phyloP scores from a whole-genome alignment of 1,140 invertebrate genomes.

The Drosophila paulistorum region DNA sequence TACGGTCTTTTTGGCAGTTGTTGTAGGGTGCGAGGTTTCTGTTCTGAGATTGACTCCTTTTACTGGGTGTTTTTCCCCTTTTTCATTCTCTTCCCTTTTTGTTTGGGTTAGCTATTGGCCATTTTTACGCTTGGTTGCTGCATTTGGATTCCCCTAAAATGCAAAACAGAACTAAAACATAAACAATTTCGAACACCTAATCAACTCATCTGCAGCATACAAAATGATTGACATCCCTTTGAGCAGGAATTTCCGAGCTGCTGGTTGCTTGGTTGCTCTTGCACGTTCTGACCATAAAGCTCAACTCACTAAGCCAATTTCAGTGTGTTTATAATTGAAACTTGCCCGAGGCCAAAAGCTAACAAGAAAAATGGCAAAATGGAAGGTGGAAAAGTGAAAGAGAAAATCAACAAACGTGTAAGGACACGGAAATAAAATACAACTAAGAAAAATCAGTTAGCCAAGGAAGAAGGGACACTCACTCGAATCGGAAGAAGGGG shows the following conservation, averaged over 20 bases:
- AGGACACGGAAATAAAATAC: constrained; percentile 20
- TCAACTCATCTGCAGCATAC: constrained; percentile 13
- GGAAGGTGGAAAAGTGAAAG: background rate
- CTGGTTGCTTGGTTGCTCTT: background rate
- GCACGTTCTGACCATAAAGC: constrained; percentile 37
- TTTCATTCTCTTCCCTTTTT: background rate
- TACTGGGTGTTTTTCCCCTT: background rate
- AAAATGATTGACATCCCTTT: constrained; percentile 13
- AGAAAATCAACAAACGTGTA: background rate
- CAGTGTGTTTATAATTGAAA: constrained; percentile 55
- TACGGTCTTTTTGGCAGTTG: constrained; percentile 20
- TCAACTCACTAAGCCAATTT: constrained; percentile 46
- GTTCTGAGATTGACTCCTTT: constrained; percentile 1
- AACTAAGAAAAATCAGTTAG: constrained; percentile 18
- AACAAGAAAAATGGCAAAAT: constrained; percentile 3
- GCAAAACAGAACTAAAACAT: constrained; percentile 4
- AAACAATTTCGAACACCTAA: constrained; percentile 13
- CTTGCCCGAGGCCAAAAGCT: constrained; percentile 24
- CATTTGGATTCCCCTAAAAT: background rate
- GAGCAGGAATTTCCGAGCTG: constrained; percentile 34
- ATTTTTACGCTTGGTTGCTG: constrained; percentile 4
- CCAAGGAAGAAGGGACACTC: background rate
- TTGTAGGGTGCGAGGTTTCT: background rate
- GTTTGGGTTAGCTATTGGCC: background rate
- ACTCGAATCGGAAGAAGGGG: background rate